Evolutionary conservation across 2,888 invertebrate genomes (phyloP).

Genomic region (Catocala nupta): DNA sequence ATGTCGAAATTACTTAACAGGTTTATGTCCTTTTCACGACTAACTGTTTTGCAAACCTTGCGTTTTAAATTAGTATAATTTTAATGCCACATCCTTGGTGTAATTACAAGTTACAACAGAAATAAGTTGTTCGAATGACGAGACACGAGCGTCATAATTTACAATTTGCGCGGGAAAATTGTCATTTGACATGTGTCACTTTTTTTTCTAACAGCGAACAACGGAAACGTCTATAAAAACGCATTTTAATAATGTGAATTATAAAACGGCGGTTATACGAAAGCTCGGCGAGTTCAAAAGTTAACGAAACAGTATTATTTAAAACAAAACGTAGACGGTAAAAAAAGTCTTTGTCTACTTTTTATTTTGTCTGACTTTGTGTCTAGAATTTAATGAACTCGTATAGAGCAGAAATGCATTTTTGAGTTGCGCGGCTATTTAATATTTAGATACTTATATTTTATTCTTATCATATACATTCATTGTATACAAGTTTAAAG

Average conservation of each 20-base stretch:
- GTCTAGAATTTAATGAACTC: constrained; percentile 20
- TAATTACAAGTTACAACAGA: constrained; percentile 8
- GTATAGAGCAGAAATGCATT: constrained; percentile 20
- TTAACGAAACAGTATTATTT: constrained; percentile 21
- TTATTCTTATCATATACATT: background rate
- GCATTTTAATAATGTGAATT: constrained; percentile 11
- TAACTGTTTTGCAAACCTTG: constrained; percentile 6
- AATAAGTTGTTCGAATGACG: background rate
- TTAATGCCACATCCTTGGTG: background rate
- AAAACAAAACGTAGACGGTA: constrained; percentile 28
- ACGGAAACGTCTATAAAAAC: constrained; percentile 17
- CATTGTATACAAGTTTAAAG: too few species aligned
- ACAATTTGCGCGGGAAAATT: constrained; percentile 6
- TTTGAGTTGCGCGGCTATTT: constrained; percentile 10
- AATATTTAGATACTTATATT: constrained; percentile 11
- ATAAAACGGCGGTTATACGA: constrained; percentile 15
- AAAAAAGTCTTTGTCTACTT: constrained; percentile 42
- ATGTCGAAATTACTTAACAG: constrained; percentile 16
- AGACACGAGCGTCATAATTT: background rate
- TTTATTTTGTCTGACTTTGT: constrained; percentile 21
- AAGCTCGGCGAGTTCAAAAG: constrained; percentile 27
- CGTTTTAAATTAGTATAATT: constrained; percentile 9
- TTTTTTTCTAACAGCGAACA: background rate
- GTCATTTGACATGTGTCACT: constrained; percentile 9
- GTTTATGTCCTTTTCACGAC: constrained; percentile 24